Evolutionary conservation across 2,797 vertebrate species (phyloP).

Genomic region (Acanthurus tractus): DNA sequence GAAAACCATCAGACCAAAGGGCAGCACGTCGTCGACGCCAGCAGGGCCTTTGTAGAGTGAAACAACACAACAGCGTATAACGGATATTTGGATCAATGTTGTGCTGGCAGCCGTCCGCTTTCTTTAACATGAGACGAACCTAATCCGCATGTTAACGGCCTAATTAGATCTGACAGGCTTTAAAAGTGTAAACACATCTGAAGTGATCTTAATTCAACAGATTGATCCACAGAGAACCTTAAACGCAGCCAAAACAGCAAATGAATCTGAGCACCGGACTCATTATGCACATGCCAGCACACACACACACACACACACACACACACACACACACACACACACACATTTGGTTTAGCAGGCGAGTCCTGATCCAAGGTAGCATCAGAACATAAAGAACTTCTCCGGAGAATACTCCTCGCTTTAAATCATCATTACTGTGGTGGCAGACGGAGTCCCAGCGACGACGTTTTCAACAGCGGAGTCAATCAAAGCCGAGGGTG

Average conservation of each 20-base stretch:
- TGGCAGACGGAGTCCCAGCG: slow-evolving; percentile 57
- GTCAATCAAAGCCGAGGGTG: slow-evolving; percentile 71
- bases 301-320: slow-evolving; percentile 5
- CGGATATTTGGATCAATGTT: slow-evolving; percentile 64
- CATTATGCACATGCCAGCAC: slow-evolving; percentile 38
- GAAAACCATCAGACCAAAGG: slow-evolving; percentile 62
- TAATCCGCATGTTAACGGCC: slow-evolving; percentile 43
- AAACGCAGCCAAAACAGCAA: slow-evolving; percentile 37
- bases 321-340: not conserved
- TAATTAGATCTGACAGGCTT: slow-evolving; percentile 50
- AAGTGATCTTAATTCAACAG: slow-evolving; percentile 26
- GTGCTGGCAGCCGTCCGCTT: slow-evolving; percentile 40
- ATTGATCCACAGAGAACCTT: slow-evolving; percentile 37
- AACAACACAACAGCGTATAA: slow-evolving; percentile 32
- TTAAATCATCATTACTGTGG: slow-evolving; percentile 70
- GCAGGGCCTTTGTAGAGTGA: slow-evolving; percentile 19
- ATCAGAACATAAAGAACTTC: slow-evolving; percentile 60
- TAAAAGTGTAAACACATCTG: slow-evolving; percentile 46
- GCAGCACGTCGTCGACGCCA: slow-evolving; percentile 15
- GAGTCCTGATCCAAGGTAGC: slow-evolving; percentile 43
- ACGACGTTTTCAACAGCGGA: slow-evolving; percentile 51
- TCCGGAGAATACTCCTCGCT: slow-evolving; percentile 35
- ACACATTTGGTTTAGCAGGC: slow-evolving; percentile 30
- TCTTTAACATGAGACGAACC: slow-evolving; percentile 50
- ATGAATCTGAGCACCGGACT: slow-evolving; percentile 31